Evolutionary conservation across 2,797 vertebrate species (phyloP).

Genomic region (Agapornis canus): DNA sequence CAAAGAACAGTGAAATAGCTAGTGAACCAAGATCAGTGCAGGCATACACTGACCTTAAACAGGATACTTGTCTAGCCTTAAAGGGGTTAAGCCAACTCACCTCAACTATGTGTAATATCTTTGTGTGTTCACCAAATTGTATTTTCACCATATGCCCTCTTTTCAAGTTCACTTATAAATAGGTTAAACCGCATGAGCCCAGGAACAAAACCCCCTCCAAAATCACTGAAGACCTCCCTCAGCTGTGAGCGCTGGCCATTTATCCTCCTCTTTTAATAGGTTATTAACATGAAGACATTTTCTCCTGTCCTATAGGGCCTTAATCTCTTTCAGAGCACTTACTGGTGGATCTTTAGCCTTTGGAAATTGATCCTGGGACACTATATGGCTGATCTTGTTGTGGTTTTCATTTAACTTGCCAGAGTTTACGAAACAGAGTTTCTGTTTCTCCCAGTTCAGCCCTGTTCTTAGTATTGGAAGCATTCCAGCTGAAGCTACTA

Average conservation of each 20-base stretch:
- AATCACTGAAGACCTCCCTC: background rate
- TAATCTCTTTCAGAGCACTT: slow-evolving; percentile 14
- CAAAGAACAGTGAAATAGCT: rapidly evolving
- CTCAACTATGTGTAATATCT: background rate
- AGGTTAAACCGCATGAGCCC: background rate
- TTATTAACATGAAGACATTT: background rate
- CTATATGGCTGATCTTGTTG: background rate
- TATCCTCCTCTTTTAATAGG: background rate
- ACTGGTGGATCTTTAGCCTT: background rate
- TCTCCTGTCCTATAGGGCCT: background rate
- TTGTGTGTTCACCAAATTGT: background rate
- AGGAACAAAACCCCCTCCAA: background rate
- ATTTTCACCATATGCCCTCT: background rate
- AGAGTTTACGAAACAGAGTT: slow-evolving; percentile 3
- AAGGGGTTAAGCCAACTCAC: background rate
- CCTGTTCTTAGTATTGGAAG: background rate
- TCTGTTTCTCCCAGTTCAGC: background rate
- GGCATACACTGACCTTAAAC: background rate
- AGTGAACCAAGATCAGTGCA: background rate
- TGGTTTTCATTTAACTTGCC: slow-evolving; percentile 11
- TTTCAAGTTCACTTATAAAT: background rate
- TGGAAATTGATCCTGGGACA: background rate
- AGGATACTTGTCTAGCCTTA: background rate
- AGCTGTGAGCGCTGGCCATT: background rate
- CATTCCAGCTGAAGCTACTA: background rate